A percentile compares a stretch with the other conserved stretches of the same genome.
These are phyloP conservation scores for Therioaphis trifolii DNA, from an alignment of 2,888 invertebrate genomes.

Conservation along the genomic window DNA sequence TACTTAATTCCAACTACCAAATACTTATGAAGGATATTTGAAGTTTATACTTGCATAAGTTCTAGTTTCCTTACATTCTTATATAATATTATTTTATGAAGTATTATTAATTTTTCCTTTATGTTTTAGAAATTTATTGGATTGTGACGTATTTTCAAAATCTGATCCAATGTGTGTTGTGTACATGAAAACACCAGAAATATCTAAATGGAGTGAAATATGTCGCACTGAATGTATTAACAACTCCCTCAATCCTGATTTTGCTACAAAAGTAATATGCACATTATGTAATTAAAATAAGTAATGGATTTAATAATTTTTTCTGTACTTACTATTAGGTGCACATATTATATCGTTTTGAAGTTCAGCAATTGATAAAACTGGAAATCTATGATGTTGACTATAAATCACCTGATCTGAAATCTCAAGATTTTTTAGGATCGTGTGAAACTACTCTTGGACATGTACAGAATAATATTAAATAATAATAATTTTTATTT, in stretches of 20 bases:
- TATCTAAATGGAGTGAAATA: conserved; percentile 69
- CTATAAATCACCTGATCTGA: conserved; percentile 67
- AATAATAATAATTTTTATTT: conserved; percentile 37
- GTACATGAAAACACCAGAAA: conserved; percentile 68
- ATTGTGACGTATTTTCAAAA: conserved; percentile 72
- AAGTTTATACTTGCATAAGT: too few species aligned
- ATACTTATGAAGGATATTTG: too few species aligned
- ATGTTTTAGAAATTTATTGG: conserved; percentile 70
- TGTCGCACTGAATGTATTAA: conserved; percentile 70
- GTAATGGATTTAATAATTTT: conserved; percentile 14
- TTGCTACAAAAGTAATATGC: conserved; percentile 70
- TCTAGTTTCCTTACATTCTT: too few species aligned
- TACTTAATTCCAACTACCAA: too few species aligned
- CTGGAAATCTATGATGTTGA: conserved; percentile 71
- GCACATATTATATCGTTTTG: conserved; percentile 72
- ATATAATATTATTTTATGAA: background rate
- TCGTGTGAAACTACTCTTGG: conserved; percentile 72
- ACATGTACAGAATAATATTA: conserved; percentile 67
- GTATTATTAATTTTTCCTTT: conserved; percentile 39
- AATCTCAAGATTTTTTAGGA: conserved; percentile 71
- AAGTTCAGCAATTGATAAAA: conserved; percentile 72
- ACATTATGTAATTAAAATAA: background rate
- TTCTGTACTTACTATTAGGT: conserved; percentile 67
- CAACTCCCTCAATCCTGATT: conserved; percentile 71
- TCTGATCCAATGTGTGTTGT: conserved; percentile 72